Evolutionary conservation across 37 sponge, comb jelly and placozoan species (phyloP).

Genomic region (Crambe crambe): DNA sequence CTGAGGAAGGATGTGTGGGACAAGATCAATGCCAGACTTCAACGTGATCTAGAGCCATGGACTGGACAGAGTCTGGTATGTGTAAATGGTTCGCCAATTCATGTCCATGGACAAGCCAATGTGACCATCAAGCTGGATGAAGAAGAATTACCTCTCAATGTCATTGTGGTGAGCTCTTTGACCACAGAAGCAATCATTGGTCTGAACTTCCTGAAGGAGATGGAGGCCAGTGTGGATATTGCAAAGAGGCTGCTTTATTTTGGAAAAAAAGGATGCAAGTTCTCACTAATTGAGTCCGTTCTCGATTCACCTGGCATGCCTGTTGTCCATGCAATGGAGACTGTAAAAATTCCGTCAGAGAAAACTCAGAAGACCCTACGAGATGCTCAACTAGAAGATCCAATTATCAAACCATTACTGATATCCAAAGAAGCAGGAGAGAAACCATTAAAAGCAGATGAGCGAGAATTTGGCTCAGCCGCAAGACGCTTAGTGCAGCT

Average conservation of each 20-base stretch:
- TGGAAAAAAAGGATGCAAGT: too few relatives aligned
- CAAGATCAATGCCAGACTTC: not conserved
- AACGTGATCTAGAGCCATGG: constrained; percentile 21
- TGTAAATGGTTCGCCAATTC: constrained; percentile 30
- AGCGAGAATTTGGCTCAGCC: not conserved
- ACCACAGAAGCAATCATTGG: constrained; percentile 12
- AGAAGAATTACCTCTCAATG: not conserved
- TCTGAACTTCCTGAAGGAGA: constrained; percentile 3
- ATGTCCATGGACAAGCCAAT: not conserved
- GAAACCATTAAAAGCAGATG: not conserved
- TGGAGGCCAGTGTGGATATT: not conserved
- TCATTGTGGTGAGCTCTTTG: constrained; percentile 11
- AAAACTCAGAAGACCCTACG: too few relatives aligned
- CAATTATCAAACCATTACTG: not conserved
- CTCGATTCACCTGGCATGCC: too few relatives aligned
- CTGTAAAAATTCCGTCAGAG: too few relatives aligned
- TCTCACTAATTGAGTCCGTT: too few relatives aligned
- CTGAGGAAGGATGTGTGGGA: constrained; percentile 27
- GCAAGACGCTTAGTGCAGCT: not conserved
- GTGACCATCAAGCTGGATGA: not conserved
- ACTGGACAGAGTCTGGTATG: constrained; percentile 26
- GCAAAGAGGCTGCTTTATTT: not conserved
- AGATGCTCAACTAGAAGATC: not conserved
- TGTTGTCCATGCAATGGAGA: too few relatives aligned
- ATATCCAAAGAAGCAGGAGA: not conserved